Evolutionary conservation across 2,113 vertebrate species (phyloP).

Genomic region (Prinia subflava): DNA sequence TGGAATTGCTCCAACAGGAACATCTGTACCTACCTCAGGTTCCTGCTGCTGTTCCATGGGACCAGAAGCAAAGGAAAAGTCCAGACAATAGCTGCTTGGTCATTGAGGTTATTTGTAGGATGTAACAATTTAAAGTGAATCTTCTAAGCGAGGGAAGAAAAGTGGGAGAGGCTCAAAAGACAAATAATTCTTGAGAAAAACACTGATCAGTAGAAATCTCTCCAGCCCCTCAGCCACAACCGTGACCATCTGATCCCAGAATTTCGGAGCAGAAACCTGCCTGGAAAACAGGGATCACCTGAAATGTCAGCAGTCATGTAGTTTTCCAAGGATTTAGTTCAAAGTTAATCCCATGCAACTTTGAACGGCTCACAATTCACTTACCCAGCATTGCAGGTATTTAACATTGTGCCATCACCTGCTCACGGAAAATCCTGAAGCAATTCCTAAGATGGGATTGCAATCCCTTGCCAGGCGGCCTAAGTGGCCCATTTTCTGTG

Average conservation of each 20-base stretch:
- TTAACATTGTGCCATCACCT: background rate
- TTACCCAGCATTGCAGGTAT: background rate
- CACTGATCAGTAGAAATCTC: background rate
- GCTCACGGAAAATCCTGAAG: background rate
- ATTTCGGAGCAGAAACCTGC: background rate
- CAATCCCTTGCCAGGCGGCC: background rate
- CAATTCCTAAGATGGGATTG: background rate
- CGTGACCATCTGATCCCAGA: background rate
- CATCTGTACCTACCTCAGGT: no score
- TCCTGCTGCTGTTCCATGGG: background rate
- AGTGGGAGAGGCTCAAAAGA: background rate
- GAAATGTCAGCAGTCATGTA: background rate
- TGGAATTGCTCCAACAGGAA: background rate
- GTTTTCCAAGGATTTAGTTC: background rate
- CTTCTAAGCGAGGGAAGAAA: background rate
- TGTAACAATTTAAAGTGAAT: background rate
- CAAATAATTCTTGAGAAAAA: background rate
- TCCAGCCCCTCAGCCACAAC: background rate
- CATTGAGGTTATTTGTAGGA: accelerated
- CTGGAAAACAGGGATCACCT: background rate
- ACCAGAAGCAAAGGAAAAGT: background rate
- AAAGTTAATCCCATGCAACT: background rate
- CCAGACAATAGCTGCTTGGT: background rate
- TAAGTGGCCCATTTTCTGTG: background rate
- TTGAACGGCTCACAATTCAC: background rate